Base-by-base conservation (phyloP, 2,888 invertebrate species). In the Blastobasis adustella region DNA sequence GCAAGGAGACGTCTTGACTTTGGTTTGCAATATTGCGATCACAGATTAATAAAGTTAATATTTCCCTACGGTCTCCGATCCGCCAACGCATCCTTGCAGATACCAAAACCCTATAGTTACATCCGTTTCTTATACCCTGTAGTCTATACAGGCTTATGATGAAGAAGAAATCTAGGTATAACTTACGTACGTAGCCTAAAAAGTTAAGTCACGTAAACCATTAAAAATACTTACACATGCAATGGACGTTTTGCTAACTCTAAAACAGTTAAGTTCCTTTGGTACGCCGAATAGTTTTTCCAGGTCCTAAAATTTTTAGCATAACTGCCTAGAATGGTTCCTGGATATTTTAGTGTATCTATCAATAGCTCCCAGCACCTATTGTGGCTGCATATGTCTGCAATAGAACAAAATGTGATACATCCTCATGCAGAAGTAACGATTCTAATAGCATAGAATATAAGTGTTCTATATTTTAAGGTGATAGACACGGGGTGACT, bases 331-430 rank as follows among this genome's bases (percentile, higher is more conserved):
- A 85, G 51, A 6, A 87, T 8, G 4, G 73, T 65, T 0, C 75
- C 76, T 1, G 82, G 83, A 51, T 73, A 56, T 51, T 68, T 70
- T 10, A 83, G 42, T 4, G 81, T 62, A 44, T 85, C 84, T 1
- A 72, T 51, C 7, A 74, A 60, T 6, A 76, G 63, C 55, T 79
- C 58, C 85, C 86, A 86, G 51, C 76, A 65, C 56, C 78, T 69
- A 53, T 87, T 72, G 58, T 87, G 87, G 53, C 69, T 82, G 59
- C 87, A 87, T 52, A 86, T 64, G 66, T 86, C 87, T 87, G 60
- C 38, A 48, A 49, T 5, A 44, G 5, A 43, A 40, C 38, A 42
- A 45, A 42, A 44, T 49, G 39, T 47, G 38, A 49, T 51, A 40
- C 42, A 38, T 45, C 48, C 45, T 45, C 39, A 47, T 47, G 38